phyloP scores from a whole-genome alignment of 2,797 vertebrate species.

The Cryptoblepharus egeriae region DNA sequence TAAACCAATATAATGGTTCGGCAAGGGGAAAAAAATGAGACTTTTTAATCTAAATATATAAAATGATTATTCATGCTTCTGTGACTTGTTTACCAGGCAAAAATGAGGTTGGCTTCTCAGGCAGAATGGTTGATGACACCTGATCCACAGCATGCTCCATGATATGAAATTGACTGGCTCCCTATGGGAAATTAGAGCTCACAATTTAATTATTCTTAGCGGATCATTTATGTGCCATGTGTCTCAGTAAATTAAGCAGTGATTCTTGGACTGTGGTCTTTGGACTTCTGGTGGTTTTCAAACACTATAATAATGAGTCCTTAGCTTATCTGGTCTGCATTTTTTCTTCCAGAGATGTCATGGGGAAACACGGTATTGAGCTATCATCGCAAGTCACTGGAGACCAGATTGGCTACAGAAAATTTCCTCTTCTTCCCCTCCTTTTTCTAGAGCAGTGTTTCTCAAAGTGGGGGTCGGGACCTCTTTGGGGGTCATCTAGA shows the following conservation, averaged over 20 bases:
- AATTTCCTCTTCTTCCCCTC: not conserved
- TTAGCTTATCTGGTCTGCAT: not conserved
- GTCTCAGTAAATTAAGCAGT: not conserved
- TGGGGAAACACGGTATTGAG: not conserved
- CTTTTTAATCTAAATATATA: slow-evolving; percentile 1
- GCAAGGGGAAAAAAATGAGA: slow-evolving; percentile 59
- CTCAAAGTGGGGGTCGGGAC: too few species aligned
- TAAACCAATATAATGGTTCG: slow-evolving; percentile 66
- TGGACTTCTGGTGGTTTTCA: not conserved
- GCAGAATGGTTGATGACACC: slow-evolving; percentile 42
- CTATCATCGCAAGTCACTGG: not conserved
- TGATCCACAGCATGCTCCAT: not conserved
- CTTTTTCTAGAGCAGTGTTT: too few species aligned
- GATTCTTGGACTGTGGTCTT: not conserved
- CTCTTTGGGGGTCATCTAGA: too few species aligned
- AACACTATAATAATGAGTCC: not conserved
- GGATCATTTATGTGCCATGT: slow-evolving; percentile 35
- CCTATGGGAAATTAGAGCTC: slow-evolving; percentile 57
- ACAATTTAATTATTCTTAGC: slow-evolving; percentile 57
- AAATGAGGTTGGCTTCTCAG: slow-evolving; percentile 55
- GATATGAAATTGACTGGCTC: slow-evolving; percentile 39
- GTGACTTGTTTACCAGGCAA: slow-evolving; percentile 51
- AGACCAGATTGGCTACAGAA: not conserved
- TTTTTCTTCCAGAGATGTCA: not conserved
- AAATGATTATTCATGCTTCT: slow-evolving; percentile 68